Base-by-base conservation (phyloP, 2,797 vertebrate species). In the Setipinna tenuifilis region DNA sequence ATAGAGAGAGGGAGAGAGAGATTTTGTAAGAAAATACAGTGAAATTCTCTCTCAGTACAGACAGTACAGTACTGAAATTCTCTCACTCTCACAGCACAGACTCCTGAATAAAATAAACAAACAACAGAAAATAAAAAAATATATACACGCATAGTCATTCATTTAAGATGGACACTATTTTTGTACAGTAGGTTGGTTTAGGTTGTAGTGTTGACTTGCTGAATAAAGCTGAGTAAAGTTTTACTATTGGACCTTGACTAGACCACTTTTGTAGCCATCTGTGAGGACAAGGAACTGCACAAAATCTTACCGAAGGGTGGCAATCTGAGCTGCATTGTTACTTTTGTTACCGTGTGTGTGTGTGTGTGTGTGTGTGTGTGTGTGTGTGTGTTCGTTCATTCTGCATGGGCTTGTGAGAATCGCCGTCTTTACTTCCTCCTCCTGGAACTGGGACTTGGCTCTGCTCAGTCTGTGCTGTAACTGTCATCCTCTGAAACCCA, bases 401-500 rank as follows among this genome's bases (percentile, higher is more conserved):
- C 31, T 35, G 68, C 16, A 19, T 17, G 7, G 16, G 68, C 68
- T 35, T 35, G 68, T 78, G 71, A 21, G 71, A 19, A 41, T 78
- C 17, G 31, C 71, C 35, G 41, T 35, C 31, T 6, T 10, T 2
- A 21, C 31, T 78, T 78, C 71, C 71, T 21, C 19, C 35, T 78
- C 31, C 31, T 78, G 71, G 16, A 78, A 35, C 5, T 78, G 71
- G 35, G 19, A 41, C 35, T 44, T 78, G 71, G 71, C 35, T 41
- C 71, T 78, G 71, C 71, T 78, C 50, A 10, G 50, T 14, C 71
- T 44, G 6, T 21, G 17, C 71, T 78, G 71, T 78, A 35, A 75
- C 54, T 84, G 46, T 31, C 31, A 84, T 83, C 83, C 81, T 57
- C 59, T 81, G 83, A 68, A 82, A 85, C 83, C 80, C 44, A 25